Percentiles rank a stretch among this genome's conserved stretches.
These are phyloP conservation scores for Harlomillsia oculata DNA, from an alignment of 1,140 invertebrate species.

Conservation along the genomic window DNA sequence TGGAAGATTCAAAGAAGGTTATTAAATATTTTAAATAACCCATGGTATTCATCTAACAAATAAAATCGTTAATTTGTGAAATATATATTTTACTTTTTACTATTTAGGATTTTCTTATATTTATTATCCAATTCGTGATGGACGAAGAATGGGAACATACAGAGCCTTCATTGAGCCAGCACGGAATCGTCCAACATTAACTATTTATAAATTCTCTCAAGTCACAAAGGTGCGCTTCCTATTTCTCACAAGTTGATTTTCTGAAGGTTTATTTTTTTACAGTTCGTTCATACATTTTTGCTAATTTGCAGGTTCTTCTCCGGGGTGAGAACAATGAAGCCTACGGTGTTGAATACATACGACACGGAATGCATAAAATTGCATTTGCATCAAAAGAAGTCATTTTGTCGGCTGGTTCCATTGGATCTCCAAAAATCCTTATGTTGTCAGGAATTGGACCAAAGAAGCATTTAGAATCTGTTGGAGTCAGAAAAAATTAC, in stretches of 20 bases:
- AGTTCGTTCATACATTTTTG: neutral
- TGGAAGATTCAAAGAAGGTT: conserved; percentile 40
- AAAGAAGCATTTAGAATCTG: conserved; percentile 18
- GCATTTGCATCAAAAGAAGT: conserved; percentile 32
- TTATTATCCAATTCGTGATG: conserved; percentile 22
- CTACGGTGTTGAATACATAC: conserved; percentile 28
- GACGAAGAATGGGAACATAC: conserved; percentile 23
- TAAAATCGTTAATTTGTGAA: conserved; percentile 38
- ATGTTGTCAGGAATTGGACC: conserved; percentile 34
- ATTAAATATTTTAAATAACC: conserved; percentile 41
- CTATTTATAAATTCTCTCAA: conserved; percentile 23
- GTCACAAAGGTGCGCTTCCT: conserved; percentile 22
- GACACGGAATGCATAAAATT: conserved; percentile 18
- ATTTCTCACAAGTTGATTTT: neutral
- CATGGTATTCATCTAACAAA: conserved; percentile 40
- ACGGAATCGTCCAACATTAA: conserved; percentile 18
- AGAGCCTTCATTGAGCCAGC: conserved; percentile 24
- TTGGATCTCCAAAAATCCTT: conserved; percentile 22
- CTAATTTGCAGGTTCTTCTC: conserved; percentile 20
- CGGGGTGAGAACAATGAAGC: conserved; percentile 25
- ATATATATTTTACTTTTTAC: conserved; percentile 36
- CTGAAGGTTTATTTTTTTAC: neutral
- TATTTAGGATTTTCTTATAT: conserved; percentile 17
- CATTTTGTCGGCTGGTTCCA: conserved; percentile 16
- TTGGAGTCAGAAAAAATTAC: conserved; percentile 21